These are phyloP conservation scores for Ascaphus truei DNA, from an alignment of 2,113 vertebrate genomes.

Conservation along the genomic window DNA sequence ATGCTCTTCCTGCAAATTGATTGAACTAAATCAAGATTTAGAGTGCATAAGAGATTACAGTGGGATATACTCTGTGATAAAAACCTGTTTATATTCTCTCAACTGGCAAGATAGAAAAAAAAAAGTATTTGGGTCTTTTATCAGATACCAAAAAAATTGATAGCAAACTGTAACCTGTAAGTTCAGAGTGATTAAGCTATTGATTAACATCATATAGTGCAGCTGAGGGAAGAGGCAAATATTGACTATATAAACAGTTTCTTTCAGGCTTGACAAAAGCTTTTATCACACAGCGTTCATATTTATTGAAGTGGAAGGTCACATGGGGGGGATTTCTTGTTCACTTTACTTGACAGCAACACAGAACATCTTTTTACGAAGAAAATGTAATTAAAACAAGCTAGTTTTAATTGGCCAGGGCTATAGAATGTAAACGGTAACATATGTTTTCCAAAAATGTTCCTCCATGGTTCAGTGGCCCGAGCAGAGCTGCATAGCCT, in stretches of 20 bases:
- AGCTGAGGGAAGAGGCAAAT: slow-evolving; percentile 28
- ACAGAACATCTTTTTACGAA: background rate
- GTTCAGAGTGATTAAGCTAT: slow-evolving; percentile 26
- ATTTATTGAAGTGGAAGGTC: background rate
- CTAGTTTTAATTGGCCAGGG: background rate
- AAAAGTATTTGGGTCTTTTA: background rate
- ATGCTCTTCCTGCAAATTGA: slow-evolving; percentile 18
- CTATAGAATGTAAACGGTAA: background rate
- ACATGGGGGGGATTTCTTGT: background rate
- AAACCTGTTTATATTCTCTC: background rate
- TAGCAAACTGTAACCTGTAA: slow-evolving; percentile 9
- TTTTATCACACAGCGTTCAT: background rate
- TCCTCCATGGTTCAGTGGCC: background rate
- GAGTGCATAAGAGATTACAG: background rate
- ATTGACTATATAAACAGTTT: slow-evolving; percentile 3
- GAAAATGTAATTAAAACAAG: background rate
- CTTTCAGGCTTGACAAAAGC: background rate
- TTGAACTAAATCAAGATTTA: background rate
- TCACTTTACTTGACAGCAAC: background rate
- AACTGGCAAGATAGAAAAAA: background rate
- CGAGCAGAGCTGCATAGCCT: background rate
- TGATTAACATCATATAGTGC: slow-evolving; percentile 31
- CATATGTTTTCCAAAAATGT: background rate
- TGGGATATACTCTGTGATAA: background rate
- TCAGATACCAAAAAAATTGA: background rate